Conservation (phyloP, 2,888 invertebrate genomes). For the Cetonia aurata region DNA sequence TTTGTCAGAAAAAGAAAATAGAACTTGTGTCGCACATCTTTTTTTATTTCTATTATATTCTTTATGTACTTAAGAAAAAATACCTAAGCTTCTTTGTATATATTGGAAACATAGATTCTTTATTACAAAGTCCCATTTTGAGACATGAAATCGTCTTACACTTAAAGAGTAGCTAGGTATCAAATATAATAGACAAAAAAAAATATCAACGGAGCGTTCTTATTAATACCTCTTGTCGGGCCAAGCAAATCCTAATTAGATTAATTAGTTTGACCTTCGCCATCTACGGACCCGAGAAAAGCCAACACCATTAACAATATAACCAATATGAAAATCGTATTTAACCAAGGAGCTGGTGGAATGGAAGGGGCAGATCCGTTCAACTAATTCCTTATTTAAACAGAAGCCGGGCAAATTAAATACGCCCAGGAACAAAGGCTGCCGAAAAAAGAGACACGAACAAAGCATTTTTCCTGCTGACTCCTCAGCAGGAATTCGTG, state of each 20-base stretch:
- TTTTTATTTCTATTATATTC: no score
- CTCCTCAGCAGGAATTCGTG: background rate
- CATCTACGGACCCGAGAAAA: background rate
- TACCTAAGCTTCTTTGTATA: no score
- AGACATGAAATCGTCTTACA: no score
- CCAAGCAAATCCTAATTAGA: background rate
- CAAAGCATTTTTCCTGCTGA: background rate
- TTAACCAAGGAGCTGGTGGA: background rate
- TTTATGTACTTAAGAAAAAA: no score
- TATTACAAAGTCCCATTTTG: no score
- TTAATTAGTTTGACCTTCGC: background rate
- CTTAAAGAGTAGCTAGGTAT: no score
- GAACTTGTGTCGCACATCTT: no score
- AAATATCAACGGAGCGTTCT: background rate
- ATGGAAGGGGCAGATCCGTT: background rate
- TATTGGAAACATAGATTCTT: no score
- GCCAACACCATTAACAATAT: slow-evolving; percentile 12
- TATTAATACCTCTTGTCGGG: background rate
- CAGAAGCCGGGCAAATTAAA: slow-evolving; percentile 3
- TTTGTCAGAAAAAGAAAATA: no score
- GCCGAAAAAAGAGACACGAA: background rate
- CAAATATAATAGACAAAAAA: background rate
- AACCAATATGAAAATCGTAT: slow-evolving; percentile 5
- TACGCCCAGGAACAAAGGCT: background rate
- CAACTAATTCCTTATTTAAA: slow-evolving; percentile 10